Evolutionary conservation across 2,797 vertebrate species (phyloP), one percentile per base, ranked within the genome.

Genomic region (Chloroceryle amazona): DNA sequence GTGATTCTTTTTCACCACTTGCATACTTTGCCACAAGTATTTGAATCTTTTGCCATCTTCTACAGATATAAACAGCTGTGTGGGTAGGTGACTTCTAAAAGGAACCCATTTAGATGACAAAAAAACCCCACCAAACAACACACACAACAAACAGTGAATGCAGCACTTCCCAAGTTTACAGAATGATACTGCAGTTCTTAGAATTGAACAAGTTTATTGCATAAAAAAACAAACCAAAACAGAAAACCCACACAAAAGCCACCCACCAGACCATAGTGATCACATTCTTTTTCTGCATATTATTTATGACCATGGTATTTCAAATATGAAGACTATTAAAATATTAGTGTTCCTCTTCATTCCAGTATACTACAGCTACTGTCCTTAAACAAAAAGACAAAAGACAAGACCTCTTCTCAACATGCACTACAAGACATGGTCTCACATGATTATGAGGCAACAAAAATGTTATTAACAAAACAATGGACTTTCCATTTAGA

Each of bases 201-300:
- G 62, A 55, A 52, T 25, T 37, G 31, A 84, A 46, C 2, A 52
- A 91, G 25, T 65, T 51, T 21, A 85, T 17, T 1, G 2, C 1
- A 35, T 3, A 28, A 33, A 75, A 71, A 57, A 51, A 9, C 6
- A 25, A 70, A 55, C 20, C 14, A 5, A 44, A 44, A 44, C 7
- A 44, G 19, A 22, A 46, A 46, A 21, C 12, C 11, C 44, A 46
- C 19, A 37, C 35, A 37, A 37, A 37, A 37, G 10, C 10, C 42
- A 18, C 42, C 18, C 44, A 20, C 20, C 44, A 46, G 20, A 21
- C 20, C 22, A 35, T 0, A 73, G 3, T 13, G 6, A 49, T 13
- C 9, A 26, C 8, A 19, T 5, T 8, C 1, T 8, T 60, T 65
- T 55, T 22, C n/a, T 28, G 8, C 1, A 39, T 7, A 2, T 31